A percentile compares a stretch with the other conserved stretches of the same genome.
phyloP scores from a whole-genome alignment of 2,797 vertebrate genomes.

The Acanthurus tractus region DNA sequence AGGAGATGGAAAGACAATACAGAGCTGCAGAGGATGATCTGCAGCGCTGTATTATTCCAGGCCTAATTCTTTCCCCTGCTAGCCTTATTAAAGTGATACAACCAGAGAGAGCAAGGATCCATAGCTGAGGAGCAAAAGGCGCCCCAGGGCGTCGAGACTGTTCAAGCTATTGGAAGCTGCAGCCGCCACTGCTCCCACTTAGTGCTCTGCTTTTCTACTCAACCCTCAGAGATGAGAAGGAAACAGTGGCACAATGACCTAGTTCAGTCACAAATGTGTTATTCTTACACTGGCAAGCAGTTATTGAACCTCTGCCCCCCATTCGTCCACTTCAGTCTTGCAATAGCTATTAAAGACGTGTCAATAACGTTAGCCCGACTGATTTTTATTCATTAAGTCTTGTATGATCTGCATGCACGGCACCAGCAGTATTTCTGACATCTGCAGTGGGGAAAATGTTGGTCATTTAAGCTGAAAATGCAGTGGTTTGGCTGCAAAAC shows the following conservation, averaged over 20 bases:
- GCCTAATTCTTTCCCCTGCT: slow-evolving; percentile 23
- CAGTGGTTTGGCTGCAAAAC: slow-evolving; percentile 11
- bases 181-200: slow-evolving; percentile 47
- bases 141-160: slow-evolving; percentile 53
- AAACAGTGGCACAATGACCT: slow-evolving; percentile 68
- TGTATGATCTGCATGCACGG: slow-evolving; percentile 1
- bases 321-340: slow-evolving; percentile 25
- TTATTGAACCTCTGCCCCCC: slow-evolving; percentile 26
- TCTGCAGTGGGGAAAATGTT: slow-evolving; percentile 10
- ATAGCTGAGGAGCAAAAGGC: slow-evolving; percentile 37
- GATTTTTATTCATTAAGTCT: slow-evolving; percentile 8
- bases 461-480: neutral
- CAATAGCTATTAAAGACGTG: slow-evolving; percentile 19
- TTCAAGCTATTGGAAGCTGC: slow-evolving; percentile 37
- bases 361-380: neutral
- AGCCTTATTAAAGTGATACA: slow-evolving; percentile 41
- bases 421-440: neutral
- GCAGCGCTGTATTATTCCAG: slow-evolving; percentile 24
- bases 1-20: no score
- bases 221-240: slow-evolving; percentile 39
- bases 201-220: slow-evolving; percentile 58
- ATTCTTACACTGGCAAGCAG: slow-evolving; percentile 34
- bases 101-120: slow-evolving; percentile 27
- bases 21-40: neutral
- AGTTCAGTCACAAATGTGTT: slow-evolving; percentile 52